Evolutionary conservation across 2,113 vertebrate species (phyloP).

Genomic region (Entelurus aequoreus): DNA sequence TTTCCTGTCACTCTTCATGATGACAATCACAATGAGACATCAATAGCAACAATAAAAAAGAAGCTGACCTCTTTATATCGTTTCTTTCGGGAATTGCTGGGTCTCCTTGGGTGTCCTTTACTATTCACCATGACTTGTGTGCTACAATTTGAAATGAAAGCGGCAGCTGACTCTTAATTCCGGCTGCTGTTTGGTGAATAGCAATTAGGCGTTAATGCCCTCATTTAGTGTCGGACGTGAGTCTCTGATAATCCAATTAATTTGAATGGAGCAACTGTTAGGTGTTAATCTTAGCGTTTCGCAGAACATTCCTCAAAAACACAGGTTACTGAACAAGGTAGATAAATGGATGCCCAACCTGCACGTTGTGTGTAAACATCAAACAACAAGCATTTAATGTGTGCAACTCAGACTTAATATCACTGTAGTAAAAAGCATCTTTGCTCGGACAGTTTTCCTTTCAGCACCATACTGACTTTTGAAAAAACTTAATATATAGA

Average conservation of each 20-base stretch:
- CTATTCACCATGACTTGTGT: constrained; percentile 13
- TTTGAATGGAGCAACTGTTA: background rate
- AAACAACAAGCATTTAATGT: background rate
- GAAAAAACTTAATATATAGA: background rate
- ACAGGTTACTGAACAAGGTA: background rate
- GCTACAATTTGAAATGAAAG: constrained; percentile 18
- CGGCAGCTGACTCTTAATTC: constrained; percentile 2
- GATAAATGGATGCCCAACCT: background rate
- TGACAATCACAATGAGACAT: background rate
- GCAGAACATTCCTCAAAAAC: background rate
- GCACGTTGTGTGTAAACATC: background rate
- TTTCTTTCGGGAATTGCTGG: background rate
- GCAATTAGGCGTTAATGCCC: background rate
- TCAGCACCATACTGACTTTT: background rate
- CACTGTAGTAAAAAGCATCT: background rate
- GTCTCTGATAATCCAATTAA: background rate
- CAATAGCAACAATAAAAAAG: background rate
- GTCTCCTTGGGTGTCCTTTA: constrained; percentile 7
- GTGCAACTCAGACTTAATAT: background rate
- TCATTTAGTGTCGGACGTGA: background rate
- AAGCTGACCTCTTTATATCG: constrained; percentile 26
- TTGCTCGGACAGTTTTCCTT: background rate
- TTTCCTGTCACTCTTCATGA: background rate
- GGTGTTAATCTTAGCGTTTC: background rate
- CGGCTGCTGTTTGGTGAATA: background rate